These are phyloP conservation scores for Lepidotrigona ventralis DNA, from an alignment of 1,140 invertebrate species.

Conservation along the genomic window DNA sequence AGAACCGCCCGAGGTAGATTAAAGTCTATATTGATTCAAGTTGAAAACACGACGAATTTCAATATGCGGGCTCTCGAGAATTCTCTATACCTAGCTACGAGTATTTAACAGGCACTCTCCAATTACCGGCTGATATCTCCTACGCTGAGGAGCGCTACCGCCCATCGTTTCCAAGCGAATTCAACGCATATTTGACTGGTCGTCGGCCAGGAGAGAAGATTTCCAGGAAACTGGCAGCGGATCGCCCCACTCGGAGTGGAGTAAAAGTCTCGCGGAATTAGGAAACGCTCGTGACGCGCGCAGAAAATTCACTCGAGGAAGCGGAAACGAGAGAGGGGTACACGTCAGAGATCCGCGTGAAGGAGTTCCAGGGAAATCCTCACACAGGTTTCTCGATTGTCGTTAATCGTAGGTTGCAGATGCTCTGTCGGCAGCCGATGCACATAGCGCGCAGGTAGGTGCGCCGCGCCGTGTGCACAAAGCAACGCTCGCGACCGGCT, in stretches of 20 bases:
- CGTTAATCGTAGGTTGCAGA: conserved; percentile 50
- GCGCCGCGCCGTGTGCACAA: conserved; percentile 63
- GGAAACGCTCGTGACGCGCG: conserved; percentile 18
- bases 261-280: conserved; percentile 42
- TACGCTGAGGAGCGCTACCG: neutral
- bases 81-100: neutral
- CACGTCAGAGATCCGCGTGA: conserved; percentile 50
- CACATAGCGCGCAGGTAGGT: conserved; percentile 60
- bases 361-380: conserved; percentile 57
- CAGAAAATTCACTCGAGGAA: conserved; percentile 40
- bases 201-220: neutral
- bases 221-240: conserved; percentile 7
- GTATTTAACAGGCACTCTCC: conserved; percentile 2
- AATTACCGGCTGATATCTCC: neutral
- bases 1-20: neutral
- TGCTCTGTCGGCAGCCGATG: conserved; percentile 57
- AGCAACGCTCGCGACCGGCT: conserved; percentile 62
- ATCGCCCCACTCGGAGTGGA: too few species aligned
- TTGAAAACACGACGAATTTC: neutral
- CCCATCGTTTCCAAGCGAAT: conserved; percentile 12
- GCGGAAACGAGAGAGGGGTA: conserved; percentile 22
- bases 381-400: conserved; percentile 48
- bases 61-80: neutral
- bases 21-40: neutral
- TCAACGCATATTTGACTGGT: conserved; percentile 25